These are phyloP conservation scores for Arenicola marina DNA, from an alignment of 2,888 invertebrate genomes.

Conservation along the genomic window DNA sequence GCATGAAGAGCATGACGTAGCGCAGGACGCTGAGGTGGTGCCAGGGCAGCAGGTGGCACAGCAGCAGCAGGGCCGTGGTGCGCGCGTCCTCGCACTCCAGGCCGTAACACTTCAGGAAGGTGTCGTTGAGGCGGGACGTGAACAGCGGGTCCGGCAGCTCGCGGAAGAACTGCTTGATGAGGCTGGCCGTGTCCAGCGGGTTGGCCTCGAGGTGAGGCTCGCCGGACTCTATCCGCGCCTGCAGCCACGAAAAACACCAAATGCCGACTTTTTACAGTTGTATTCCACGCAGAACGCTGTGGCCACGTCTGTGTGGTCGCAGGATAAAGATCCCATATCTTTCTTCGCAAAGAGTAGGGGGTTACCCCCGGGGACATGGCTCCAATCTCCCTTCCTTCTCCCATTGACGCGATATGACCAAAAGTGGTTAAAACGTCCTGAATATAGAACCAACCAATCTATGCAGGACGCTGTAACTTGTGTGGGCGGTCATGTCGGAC, in stretches of 20 bases:
- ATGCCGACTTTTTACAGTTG: not conserved
- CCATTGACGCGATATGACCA: too few relatives aligned
- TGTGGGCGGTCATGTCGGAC: too few relatives aligned
- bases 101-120: conserved; percentile 68
- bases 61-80: conserved; percentile 71
- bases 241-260: conserved; percentile 35
- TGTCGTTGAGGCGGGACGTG: conserved; percentile 74
- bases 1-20: conserved; percentile 76
- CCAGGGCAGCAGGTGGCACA: conserved; percentile 75
- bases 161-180: conserved; percentile 83
- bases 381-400: too few relatives aligned
- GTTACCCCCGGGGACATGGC: too few relatives aligned
- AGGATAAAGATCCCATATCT: too few relatives aligned
- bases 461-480: too few relatives aligned
- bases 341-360: too few relatives aligned
- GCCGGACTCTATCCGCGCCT: conserved; percentile 75
- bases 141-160: conserved; percentile 85
- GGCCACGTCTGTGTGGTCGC: too few relatives aligned
- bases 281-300: too few relatives aligned
- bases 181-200: conserved; percentile 83
- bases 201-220: conserved; percentile 69
- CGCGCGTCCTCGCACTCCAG: conserved; percentile 48
- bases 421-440: too few relatives aligned
- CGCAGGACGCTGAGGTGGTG: conserved; percentile 79
- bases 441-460: too few relatives aligned